A percentile compares a stretch with the other conserved stretches of the same genome.
Evolutionary conservation across 2,113 vertebrate species (phyloP).

Genomic region (Aphyosemion australe): DNA sequence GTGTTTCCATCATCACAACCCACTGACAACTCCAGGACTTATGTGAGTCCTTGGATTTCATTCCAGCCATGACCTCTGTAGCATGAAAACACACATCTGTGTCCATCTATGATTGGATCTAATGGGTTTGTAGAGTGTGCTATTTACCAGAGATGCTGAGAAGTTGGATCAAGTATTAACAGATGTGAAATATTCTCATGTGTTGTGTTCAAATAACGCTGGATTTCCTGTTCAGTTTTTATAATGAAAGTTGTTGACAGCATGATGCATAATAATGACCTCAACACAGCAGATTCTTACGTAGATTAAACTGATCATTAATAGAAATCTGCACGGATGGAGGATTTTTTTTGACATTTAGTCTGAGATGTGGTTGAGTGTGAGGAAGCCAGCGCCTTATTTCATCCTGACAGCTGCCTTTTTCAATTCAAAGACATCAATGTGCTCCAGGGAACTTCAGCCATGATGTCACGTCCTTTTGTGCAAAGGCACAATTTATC

Average conservation of each 20-base stretch:
- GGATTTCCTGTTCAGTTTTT: conserved; percentile 8
- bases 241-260: conserved; percentile 17
- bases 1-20: conserved; percentile 54
- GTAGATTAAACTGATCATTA: neutral
- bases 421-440: neutral
- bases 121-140: conserved; percentile 16
- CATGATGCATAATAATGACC: conserved; percentile 21
- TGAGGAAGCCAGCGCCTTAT: neutral
- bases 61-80: conserved; percentile 34
- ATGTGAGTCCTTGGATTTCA: conserved; percentile 18
- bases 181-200: conserved; percentile 33
- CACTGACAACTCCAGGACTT: conserved; percentile 33
- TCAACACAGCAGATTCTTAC: neutral
- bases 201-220: conserved; percentile 29
- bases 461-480: neutral
- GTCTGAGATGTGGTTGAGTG: neutral
- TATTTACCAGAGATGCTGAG: conserved; percentile 25
- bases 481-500: neutral
- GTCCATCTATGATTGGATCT: conserved; percentile 16
- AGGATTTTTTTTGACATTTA: neutral
- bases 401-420: neutral
- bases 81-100: conserved; percentile 1
- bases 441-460: neutral
- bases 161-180: conserved; percentile 40
- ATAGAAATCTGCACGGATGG: neutral